Evolutionary conservation across 2,888 invertebrate species (phyloP).

Genomic region (Hanleya hanleyi): DNA sequence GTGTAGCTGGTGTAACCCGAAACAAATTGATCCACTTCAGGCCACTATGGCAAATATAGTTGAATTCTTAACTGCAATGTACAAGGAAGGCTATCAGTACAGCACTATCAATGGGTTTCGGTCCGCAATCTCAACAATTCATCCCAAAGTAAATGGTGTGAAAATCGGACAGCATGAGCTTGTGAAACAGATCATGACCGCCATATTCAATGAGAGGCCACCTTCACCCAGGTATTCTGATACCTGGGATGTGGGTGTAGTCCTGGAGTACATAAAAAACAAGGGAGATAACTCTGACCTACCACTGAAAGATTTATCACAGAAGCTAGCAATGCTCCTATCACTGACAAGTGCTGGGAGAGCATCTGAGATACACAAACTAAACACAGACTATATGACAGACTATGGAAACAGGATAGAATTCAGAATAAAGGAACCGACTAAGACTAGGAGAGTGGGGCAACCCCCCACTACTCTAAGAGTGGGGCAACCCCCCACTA

Average conservation of each 20-base stretch:
- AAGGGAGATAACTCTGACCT: constrained; percentile 6
- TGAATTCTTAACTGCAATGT: constrained; percentile 10
- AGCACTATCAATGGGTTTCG: constrained; percentile 14
- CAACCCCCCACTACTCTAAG: not conserved
- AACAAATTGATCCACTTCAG: constrained; percentile 22
- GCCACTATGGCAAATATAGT: constrained; percentile 18
- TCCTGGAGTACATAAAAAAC: constrained; percentile 6
- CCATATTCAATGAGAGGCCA: constrained; percentile 20
- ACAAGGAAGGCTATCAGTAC: not conserved
- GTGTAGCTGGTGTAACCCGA: constrained; percentile 20
- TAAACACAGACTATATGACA: not conserved
- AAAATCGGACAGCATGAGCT: constrained; percentile 10
- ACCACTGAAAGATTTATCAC: not conserved
- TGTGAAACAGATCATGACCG: constrained; percentile 16
- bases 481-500: too few species aligned
- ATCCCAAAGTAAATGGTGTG: constrained; percentile 10
- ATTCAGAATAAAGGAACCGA: not conserved
- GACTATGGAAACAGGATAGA: not conserved
- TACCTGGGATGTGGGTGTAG: constrained; percentile 18
- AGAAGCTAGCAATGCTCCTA: constrained; percentile 18
- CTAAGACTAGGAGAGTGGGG: constrained; percentile 15
- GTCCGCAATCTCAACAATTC: constrained; percentile 18
- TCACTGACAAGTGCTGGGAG: constrained; percentile 16
- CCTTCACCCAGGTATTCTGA: constrained; percentile 18
- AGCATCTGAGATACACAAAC: constrained; percentile 16